Evolutionary conservation across 2,888 invertebrate species (phyloP), one percentile per base, ranked within the genome.

Genomic region (Orthonevra nobilis): DNA sequence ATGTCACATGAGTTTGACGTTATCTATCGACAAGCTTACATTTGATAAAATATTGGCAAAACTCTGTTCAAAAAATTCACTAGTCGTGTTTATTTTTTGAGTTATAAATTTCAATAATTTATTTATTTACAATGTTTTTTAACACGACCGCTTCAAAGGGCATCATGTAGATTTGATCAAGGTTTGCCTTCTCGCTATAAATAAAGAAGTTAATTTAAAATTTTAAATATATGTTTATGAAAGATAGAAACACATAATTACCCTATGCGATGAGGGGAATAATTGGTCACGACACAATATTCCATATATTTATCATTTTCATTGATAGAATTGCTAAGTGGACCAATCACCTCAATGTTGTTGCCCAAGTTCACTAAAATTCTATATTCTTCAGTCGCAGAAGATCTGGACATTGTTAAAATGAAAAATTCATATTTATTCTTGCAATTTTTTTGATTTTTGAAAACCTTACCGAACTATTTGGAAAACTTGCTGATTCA

Each of bases 361-460:
- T 84, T 84, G 34, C 87, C 86, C 83, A 87, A 69, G 81, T 87
- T 87, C 0, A 86, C 82, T 1, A 87, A 60, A 14, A 86, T 82
- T 12, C 86, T 84, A 38, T 86, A 87, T 30, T 86, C 85, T 44
- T 87, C 87, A 1, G 36, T 44, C 1, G 82, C 81, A 10, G 84
- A 81, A 2, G 86, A 83, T 20, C 87, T 85, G 30, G 1, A 1
- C 15, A 1, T 6, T 26, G 7, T 2, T 0, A 17, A 28, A n/a
- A 15, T 32, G 3, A 5, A 36, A n/a, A 7, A 19, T 2, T 6
- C 3, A 17, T 4, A 1, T 17, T 12, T 2, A 0, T 23, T 26
- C 3, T 2, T 9, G 3, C 1, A 0, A 7, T 12, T 5, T 14
- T n/a, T n/a, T n/a, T n/a, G n/a, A n/a, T n/a, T 2, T 0, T 1